A percentile compares a stretch with the other conserved stretches of the same genome.
Evolutionary conservation across 2,888 invertebrate species (phyloP).

Genomic region (Ommatoiulus sabulosus): DNA sequence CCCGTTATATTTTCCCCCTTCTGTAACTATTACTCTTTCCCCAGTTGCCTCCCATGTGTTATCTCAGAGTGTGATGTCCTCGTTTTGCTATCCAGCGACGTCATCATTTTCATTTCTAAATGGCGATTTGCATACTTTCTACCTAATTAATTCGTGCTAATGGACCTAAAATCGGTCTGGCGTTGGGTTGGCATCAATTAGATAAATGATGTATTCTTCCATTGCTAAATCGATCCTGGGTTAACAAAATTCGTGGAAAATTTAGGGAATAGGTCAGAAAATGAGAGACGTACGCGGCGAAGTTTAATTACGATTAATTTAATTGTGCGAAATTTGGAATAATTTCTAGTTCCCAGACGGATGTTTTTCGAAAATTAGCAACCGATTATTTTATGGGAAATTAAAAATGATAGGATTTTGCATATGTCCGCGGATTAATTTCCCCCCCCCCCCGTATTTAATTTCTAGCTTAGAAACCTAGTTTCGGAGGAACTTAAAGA

Average conservation of each 20-base stretch:
- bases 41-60: slow-evolving; percentile 48
- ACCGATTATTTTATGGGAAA: neutral
- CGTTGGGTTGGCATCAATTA: neutral
- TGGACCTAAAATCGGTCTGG: neutral
- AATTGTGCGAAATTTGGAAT: slow-evolving; percentile 17
- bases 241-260: no score
- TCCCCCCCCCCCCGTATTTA: neutral
- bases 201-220: no score
- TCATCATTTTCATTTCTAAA: slow-evolving; percentile 45
- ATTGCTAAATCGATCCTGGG: no score
- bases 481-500: neutral
- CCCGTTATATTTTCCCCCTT: slow-evolving; percentile 36
- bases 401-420: neutral
- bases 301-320: neutral
- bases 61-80: slow-evolving; percentile 45
- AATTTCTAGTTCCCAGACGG: neutral
- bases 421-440: neutral
- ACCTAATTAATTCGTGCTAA: neutral
- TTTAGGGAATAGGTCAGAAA: no score
- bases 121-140: slow-evolving; percentile 41
- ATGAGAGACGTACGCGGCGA: no score
- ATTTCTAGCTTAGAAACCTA: slow-evolving; percentile 15
- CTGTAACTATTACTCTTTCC: slow-evolving; percentile 1
- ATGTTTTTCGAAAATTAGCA: neutral
- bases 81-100: slow-evolving; percentile 37